Evolutionary conservation across 2,797 vertebrate species (phyloP), one percentile per base, ranked within the genome.

Genomic region (Karalla daura): DNA sequence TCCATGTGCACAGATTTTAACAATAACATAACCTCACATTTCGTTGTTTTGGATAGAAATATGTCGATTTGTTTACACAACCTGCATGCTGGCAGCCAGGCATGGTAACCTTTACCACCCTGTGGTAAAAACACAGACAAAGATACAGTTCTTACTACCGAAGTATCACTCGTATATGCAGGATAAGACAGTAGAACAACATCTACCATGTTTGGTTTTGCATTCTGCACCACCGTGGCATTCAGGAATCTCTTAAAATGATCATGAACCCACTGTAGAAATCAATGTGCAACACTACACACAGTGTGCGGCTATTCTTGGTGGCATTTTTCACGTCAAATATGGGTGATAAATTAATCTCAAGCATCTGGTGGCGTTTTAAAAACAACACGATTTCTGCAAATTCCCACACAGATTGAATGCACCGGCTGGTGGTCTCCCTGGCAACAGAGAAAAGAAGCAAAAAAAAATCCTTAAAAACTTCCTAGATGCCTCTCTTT

Each of bases 41-140:
- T 51, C 1, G 1, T 18, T 5, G 4, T 39, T 27, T 27, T 2
- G 15, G 7, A 0, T 45, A 17, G 20, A 20, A 54, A 72, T 52
- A 32, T 41, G 13, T 20, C 21, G 18, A 52, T 74, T 79, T 82
- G 68, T 83, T 75, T 61, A 72, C 66, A 56, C 24, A 44, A 45
- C 11, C 13, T 53, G 7, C 17, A 23, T 28, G 30, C 54, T 54
- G 43, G 9, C 46, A 58, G 21, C n/a, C 35, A 24, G 39, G 5
- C 12, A n/a, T n/a, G n/a, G n/a, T n/a, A n/a, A n/a, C n/a, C n/a
- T n/a, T n/a, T 12, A 12, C 60, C 60, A 23, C 24, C 15, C n/a
- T n/a, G n/a, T n/a, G n/a, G n/a, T n/a, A n/a, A n/a, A n/a, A n/a
- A n/a, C n/a, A n/a, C n/a, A n/a, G n/a, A n/a, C n/a, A n/a, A n/a